Conservation (phyloP, 2,113 vertebrate genomes). For the Spermophilus dauricus region DNA sequence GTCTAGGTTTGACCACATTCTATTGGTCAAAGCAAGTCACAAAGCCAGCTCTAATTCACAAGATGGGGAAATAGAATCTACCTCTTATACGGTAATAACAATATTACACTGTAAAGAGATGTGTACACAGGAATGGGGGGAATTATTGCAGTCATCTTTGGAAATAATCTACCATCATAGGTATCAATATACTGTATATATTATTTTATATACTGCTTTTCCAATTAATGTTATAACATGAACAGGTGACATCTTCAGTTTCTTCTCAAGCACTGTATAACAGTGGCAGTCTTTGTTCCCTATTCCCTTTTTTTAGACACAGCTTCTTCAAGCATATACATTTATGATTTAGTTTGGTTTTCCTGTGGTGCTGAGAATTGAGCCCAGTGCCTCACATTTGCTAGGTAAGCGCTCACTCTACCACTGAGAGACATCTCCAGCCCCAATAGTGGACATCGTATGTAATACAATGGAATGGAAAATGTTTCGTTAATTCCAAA, state of each 20-base stretch:
- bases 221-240: neutral
- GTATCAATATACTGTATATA: neutral
- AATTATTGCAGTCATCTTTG: neutral
- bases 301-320: neutral
- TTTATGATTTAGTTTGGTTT: too few species aligned
- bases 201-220: neutral
- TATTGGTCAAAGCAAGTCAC: neutral
- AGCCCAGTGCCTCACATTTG: too few species aligned
- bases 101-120: neutral
- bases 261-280: neutral
- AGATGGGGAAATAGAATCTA: neutral
- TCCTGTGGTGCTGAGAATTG: too few species aligned
- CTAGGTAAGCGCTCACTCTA: too few species aligned
- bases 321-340: neutral
- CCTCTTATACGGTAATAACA: neutral
- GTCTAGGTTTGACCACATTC: neutral
- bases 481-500: neutral
- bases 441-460: neutral
- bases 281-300: neutral
- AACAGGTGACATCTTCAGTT: neutral
- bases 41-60: neutral
- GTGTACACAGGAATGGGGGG: neutral
- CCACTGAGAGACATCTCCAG: too few species aligned
- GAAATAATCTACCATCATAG: neutral
- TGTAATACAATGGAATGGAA: neutral